Evolutionary conservation across 2,113 vertebrate genomes (phyloP).

Genomic region (Oncorhynchus kisutch): DNA sequence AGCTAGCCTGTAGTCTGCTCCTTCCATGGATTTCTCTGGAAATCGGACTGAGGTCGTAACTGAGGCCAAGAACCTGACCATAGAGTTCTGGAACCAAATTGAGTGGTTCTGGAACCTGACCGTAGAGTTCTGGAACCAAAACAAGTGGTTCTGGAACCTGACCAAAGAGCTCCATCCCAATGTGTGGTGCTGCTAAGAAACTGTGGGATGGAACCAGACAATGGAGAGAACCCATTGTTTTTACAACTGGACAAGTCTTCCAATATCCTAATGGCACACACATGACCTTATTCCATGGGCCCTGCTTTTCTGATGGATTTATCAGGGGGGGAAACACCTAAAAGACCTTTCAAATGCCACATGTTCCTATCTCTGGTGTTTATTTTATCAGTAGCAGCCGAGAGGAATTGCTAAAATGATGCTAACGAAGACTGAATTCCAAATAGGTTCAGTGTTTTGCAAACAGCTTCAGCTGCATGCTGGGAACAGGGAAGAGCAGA

Average conservation of each 20-base stretch:
- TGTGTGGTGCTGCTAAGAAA: not conserved
- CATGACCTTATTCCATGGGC: conserved; percentile 7
- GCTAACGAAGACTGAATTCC: conserved; percentile 53
- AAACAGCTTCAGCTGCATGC: conserved; percentile 97
- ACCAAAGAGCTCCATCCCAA: not conserved
- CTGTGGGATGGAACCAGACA: not conserved
- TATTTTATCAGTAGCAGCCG: conserved; percentile 20
- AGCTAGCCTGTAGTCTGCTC: conserved; percentile 23
- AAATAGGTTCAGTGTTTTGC: conserved; percentile 92
- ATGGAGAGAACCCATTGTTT: not conserved
- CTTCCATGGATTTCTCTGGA: conserved; percentile 45
- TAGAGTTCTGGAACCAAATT: no score
- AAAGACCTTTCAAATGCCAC: conserved; percentile 15
- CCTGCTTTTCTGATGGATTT: not conserved
- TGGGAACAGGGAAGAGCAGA: conserved; percentile 73
- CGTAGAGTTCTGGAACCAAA: no score
- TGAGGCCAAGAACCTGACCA: not conserved
- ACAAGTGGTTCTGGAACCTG: not conserved
- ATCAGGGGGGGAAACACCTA: not conserved
- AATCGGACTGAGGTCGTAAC: conserved; percentile 44
- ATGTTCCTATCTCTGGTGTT: conserved; percentile 30
- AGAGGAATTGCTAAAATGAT: conserved; percentile 25
- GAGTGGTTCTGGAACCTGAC: no score
- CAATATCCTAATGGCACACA: conserved; percentile 12
- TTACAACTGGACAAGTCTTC: conserved; percentile 30